Evolutionary conservation across 2,888 invertebrate species (phyloP), one percentile per base, ranked within the genome.

Genomic region (Drymonia ruficornis): DNA sequence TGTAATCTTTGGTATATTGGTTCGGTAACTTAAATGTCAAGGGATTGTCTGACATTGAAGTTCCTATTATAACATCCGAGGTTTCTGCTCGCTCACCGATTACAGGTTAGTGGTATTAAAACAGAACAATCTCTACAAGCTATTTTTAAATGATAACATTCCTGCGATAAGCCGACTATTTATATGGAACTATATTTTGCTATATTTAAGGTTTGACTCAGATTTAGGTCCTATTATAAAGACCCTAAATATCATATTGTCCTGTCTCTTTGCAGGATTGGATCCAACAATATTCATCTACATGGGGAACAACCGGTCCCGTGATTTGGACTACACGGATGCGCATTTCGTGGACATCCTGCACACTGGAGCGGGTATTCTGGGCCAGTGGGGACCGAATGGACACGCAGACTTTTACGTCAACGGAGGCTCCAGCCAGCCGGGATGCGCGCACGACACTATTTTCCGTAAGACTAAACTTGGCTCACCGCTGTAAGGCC

Each of bases 321-420:
- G 95, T 16, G 97, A 97, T 78, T 85, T 97, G 80, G 97, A 97
- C 85, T 93, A 95, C 50, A 94, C 95, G 0, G 97, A 97, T 75
- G 97, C 97, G 0, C 94, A 96, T 72, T 97, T 97, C 74, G 97
- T 97, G 46, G 97, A 97, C 79, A 95, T 93, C 40, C 81, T 97
- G 28, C 97, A 97, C 81, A 97, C 97, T 0, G 97, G 97, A 0
- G 97, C 97, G 0, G 97, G 97, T 0, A 96, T 97, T 63, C 91
- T 97, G 28, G 97, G 97, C 0, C 97, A 97, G 77, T 97, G 97
- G 97, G 97, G 97, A 3, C 97, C 97, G 0, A 97, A 96, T 63
- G 97, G 97, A 0, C 97, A 97, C 78, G 97, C 96, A 0, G 97
- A 97, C 82, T 97, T 97, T 83, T 97, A 97, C 83, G 96, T 97